phyloP scores from a whole-genome alignment of 2,797 vertebrate species.

The Bradypodion pumilum region DNA sequence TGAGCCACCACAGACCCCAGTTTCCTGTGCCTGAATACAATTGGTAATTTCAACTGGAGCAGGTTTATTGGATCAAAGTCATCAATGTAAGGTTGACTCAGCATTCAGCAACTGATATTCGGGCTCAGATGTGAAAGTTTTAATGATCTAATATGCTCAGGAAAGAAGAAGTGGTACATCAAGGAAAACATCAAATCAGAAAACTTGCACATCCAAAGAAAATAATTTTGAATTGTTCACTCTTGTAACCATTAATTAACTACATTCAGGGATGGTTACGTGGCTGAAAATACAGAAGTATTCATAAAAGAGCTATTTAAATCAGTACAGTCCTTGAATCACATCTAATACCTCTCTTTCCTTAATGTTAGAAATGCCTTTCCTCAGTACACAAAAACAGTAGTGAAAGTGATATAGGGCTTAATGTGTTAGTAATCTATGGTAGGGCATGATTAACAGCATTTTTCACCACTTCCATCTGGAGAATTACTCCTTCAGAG shows the following conservation, averaged over 20 bases:
- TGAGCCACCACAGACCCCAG: no score
- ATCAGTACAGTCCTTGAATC: no score
- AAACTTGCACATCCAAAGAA: background rate
- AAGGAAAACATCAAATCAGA: background rate
- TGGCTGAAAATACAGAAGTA: background rate
- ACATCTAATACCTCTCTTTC: no score
- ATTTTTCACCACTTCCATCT: conserved; percentile 14
- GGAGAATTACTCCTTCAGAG: background rate
- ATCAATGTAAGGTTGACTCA: no score
- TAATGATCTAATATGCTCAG: background rate
- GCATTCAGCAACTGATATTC: no score
- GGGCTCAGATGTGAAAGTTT: background rate
- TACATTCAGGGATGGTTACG: background rate
- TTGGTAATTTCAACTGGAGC: no score
- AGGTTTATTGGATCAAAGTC: no score
- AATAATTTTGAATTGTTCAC: background rate
- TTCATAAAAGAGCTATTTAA: background rate
- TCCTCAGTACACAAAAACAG: background rate
- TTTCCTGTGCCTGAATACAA: background rate
- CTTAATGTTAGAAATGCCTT: no score
- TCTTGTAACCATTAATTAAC: background rate
- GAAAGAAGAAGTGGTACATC: background rate
- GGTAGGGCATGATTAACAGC: conserved; percentile 1
- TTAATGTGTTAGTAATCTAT: background rate
- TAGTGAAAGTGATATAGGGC: background rate